These are phyloP conservation scores for Cheirogaleus major DNA, from an alignment of 2,797 vertebrate genomes.

Conservation along the genomic window DNA sequence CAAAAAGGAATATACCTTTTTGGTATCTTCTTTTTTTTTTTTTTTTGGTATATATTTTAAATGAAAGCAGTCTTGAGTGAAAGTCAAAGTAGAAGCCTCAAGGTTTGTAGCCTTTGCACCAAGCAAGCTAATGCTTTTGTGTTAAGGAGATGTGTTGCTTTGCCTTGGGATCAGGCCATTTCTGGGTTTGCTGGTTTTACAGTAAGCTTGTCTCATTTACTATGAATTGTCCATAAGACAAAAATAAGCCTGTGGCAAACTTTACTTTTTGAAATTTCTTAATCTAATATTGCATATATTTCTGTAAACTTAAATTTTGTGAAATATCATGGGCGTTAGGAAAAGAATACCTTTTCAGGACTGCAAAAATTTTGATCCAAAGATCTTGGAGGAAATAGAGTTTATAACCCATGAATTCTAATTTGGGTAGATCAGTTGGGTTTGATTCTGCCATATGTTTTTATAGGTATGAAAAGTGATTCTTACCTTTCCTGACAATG, in stretches of 20 bases:
- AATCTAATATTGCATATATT: background rate
- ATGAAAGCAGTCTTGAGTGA: background rate
- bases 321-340: background rate
- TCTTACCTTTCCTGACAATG: slow-evolving; percentile 54
- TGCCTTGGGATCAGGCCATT: background rate
- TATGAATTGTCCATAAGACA: background rate
- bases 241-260: background rate
- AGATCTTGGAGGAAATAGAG: background rate
- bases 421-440: background rate
- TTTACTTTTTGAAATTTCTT: slow-evolving; percentile 24
- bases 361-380: background rate
- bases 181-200: background rate
- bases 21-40: background rate
- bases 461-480: background rate
- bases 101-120: background rate
- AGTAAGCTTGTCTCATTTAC: background rate
- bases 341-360: slow-evolving; percentile 28
- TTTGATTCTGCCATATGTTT: background rate
- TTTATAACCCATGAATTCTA: slow-evolving; percentile 13
- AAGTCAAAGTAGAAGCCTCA: background rate
- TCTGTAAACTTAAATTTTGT: slow-evolving; percentile 18
- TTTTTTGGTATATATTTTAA: background rate
- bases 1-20: background rate
- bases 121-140: background rate
- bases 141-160: background rate